phyloP scores from a whole-genome alignment of 2,113 vertebrate genomes.

The Phrynosoma platyrhinos region DNA sequence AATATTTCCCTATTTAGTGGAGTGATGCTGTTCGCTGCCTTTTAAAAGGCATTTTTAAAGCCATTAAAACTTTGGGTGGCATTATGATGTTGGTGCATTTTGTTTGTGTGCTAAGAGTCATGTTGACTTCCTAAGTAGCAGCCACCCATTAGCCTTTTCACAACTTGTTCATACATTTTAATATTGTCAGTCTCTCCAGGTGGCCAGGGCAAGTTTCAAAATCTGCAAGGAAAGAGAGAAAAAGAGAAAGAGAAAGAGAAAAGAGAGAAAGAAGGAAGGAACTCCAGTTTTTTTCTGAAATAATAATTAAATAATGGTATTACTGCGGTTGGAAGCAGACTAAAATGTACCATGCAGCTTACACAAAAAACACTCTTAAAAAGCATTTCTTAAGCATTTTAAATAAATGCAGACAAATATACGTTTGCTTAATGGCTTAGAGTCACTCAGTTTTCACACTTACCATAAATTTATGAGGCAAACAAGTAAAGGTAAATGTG shows the following conservation, averaged over 20 bases:
- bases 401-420: background rate
- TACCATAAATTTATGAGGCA: background rate
- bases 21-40: background rate
- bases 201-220: slow-evolving; percentile 16
- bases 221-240: background rate
- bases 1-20: background rate
- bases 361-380: background rate
- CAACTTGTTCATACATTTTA: slow-evolving; percentile 4
- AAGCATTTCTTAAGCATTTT: background rate
- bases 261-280: background rate
- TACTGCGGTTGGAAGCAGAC: background rate
- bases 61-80: background rate
- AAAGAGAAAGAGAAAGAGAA: slow-evolving; percentile 1
- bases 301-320: background rate
- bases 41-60: slow-evolving; percentile 2
- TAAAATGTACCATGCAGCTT: slow-evolving; percentile 1
- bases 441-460: slow-evolving; percentile 15
- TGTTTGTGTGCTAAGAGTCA: slow-evolving; percentile 16
- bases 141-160: background rate
- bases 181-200: slow-evolving; percentile 12
- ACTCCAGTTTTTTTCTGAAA: background rate
- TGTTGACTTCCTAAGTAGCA: background rate
- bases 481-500: background rate
- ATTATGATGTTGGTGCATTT: slow-evolving; percentile 6
- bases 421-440: background rate